A percentile compares a stretch with the other conserved stretches of the same genome.
phyloP scores from a whole-genome alignment of 2,113 vertebrate genomes.

The Psettodes erumei region DNA sequence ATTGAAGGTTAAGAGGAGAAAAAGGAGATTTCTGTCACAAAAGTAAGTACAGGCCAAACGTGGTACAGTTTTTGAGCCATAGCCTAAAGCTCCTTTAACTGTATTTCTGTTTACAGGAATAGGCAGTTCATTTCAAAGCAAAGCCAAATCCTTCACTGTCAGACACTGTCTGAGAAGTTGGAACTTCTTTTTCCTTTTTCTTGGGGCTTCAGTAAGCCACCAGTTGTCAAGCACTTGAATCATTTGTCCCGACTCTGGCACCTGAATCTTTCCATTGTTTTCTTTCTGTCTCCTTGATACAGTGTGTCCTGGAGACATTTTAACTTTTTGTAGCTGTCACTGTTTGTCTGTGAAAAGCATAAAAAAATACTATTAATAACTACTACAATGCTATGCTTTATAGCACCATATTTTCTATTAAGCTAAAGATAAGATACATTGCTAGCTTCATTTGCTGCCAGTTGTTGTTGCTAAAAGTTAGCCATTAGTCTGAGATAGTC shows the following conservation, averaged over 20 bases:
- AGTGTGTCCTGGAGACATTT: conserved; percentile 9
- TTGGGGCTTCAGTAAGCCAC: conserved; percentile 18
- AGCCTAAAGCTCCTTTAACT: conserved; percentile 10
- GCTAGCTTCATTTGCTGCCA: conserved; percentile 6
- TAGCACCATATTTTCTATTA: not conserved
- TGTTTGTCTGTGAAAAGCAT: not conserved
- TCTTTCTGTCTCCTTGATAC: conserved; percentile 14
- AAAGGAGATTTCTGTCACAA: not conserved
- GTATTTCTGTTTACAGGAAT: conserved; percentile 8
- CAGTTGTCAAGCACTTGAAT: conserved; percentile 23
- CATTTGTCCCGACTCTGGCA: conserved; percentile 27
- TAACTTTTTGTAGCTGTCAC: not conserved
- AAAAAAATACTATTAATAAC: not conserved
- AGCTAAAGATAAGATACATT: conserved; percentile 1
- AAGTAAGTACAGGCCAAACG: not conserved
- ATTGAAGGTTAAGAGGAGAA: conserved; percentile 5
- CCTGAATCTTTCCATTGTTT: conserved; percentile 10
- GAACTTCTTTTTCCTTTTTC: conserved; percentile 16
- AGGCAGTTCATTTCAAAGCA: conserved; percentile 21
- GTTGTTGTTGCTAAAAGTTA: conserved; percentile 11
- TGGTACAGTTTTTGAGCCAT: not conserved
- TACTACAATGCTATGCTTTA: not conserved
- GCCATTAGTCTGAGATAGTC: conserved; percentile 13
- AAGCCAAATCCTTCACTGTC: conserved; percentile 31
- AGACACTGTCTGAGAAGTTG: conserved; percentile 13